Evolutionary conservation across 2,797 vertebrate genomes (phyloP).

Genomic region (Scolopax rusticola): DNA sequence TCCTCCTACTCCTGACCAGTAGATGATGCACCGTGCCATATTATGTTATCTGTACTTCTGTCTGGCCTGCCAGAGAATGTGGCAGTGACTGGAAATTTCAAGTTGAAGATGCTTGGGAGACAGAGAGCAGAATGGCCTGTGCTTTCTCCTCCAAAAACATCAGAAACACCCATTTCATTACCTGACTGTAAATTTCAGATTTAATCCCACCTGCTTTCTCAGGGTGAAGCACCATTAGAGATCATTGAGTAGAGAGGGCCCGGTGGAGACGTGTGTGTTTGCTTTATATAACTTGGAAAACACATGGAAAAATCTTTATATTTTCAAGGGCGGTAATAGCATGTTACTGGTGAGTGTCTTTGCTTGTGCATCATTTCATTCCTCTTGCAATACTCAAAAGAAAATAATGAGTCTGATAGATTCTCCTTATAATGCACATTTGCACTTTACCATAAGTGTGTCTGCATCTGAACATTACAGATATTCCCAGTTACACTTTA

Average conservation of each 20-base stretch:
- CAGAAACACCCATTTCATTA: background rate
- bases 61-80: background rate
- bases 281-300: background rate
- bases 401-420: background rate
- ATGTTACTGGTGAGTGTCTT: background rate
- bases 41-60: background rate
- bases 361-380: background rate
- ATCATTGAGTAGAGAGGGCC: background rate
- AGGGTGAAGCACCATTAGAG: background rate
- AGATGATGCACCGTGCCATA: background rate
- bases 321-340: background rate
- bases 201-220: background rate
- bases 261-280: background rate
- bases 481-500: background rate
- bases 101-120: background rate
- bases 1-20: constrained; percentile 45
- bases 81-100: background rate
- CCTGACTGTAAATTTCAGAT: background rate
- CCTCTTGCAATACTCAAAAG: background rate
- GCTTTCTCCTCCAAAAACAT: background rate
- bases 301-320: background rate
- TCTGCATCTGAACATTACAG: background rate
- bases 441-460: background rate
- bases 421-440: background rate
- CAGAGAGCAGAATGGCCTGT: background rate